Base-by-base conservation (phyloP, 2,888 invertebrate species). In the Shargacucullia verbasci region DNA sequence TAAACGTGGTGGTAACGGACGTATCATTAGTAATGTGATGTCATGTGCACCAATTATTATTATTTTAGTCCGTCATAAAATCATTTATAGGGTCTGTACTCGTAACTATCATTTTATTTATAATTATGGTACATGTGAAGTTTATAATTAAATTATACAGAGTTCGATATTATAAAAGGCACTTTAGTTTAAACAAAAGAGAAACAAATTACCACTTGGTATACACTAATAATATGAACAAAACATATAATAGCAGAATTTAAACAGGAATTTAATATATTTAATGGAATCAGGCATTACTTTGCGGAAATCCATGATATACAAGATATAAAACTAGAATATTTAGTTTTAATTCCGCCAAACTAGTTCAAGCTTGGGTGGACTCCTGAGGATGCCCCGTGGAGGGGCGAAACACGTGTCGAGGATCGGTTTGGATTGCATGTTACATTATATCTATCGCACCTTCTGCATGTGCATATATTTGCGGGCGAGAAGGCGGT, bases 181-280 rank as follows among this genome's bases (percentile, higher is more conserved):
- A 89, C 89, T 88, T 88, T 84, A 82, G 2, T 84, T 83, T 79
- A 47, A 59, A 71, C 78, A 73, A 77, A 74, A 81, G 74, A 57
- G 57, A 77, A 83, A 82, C 79, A 85, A 83, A 75, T 79, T 84
- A 85, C 75, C 73, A 63, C 84, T 84, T 86, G 62, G 56, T 69
- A n/a, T n/a, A 61, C 10, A 59, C 53, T 53, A 45, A 81, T 53
- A 57, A 73, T 57, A 71, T 34, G 43, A 55, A 69, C 69, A 76
- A 50, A 68, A 73, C 29, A 29, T 65, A 71, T 37, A 45, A 39
- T 44, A 31, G 33, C 47, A n/a, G 33, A 41, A 45, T 44, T 49
- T 53, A 12, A 47, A 61, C 14, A 53, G 14, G 27, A 35, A n/a
- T n/a, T n/a, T n/a, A n/a, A n/a, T n/a, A n/a, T n/a, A n/a, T n/a